Evolutionary conservation across 2,888 invertebrate species (phyloP), one percentile per base, ranked within the genome.

Genomic region (Campaea margaritaria): DNA sequence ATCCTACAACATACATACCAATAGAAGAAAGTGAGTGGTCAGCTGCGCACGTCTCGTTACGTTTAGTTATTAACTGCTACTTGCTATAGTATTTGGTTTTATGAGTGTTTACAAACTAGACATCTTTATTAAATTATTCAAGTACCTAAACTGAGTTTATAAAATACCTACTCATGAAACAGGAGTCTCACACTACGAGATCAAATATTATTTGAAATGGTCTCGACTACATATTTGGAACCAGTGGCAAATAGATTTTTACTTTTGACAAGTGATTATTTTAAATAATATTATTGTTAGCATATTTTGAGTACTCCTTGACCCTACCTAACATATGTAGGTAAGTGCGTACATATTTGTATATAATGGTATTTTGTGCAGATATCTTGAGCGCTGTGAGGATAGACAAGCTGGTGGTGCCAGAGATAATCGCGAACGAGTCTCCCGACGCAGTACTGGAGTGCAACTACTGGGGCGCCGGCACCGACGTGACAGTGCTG

Each of bases 321-420:
- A n/a, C n/a, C n/a, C n/a, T n/a, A n/a, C n/a, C n/a, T n/a, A n/a
- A n/a, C n/a, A n/a, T n/a, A 41, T 5, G 27, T n/a, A 12, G 13
- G 7, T 41, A 41, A 5, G 2, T 49, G 1, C 0, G 15, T 14
- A 4, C n/a, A 14, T 52, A 43, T 13, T 34, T 1, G 2, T 3
- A 34, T 11, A 11, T 10, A 1, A 10, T 21, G 3, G 21, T 21
- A 21, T 21, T 21, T 21, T 21, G 16, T 66, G 15, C 67, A 73
- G 74, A 73, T 67, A 58, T 73, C 39, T 59, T 73, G 16, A 73
- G 65, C 53, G 51, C 72, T n/a, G 68, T 75, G 21, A 74, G 70
- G 61, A 81, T 83, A 66, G 75, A 79, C 4, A 72, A 74, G 13
- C 42, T 81, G 0, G 31, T 63, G 16, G 75, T 83, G 14, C 81